phyloP scores from a whole-genome alignment of 1,140 invertebrate species.

The Procambarus virginalis region DNA sequence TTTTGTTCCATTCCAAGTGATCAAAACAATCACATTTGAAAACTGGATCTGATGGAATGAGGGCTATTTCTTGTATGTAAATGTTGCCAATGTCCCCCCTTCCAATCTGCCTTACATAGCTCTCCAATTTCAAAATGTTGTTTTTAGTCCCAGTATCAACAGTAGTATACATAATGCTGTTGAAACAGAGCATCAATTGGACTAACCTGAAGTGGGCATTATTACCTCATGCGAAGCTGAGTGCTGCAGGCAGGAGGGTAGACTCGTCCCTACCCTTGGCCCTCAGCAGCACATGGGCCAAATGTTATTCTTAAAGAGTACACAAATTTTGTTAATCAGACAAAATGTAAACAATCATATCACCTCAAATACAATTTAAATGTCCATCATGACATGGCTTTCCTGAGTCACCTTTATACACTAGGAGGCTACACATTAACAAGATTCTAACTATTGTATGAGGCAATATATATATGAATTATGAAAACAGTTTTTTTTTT shows the following conservation, averaged over 20 bases:
- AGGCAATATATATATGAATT: slow-evolving; percentile 24
- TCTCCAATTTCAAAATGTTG: too few species aligned
- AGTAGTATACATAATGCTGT: too few species aligned
- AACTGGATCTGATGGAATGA: too few species aligned
- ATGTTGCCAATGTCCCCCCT: too few species aligned
- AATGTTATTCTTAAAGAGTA: neutral
- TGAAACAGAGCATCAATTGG: too few species aligned
- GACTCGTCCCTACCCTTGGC: neutral
- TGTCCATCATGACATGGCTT: slow-evolving; percentile 33
- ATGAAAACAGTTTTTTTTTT: slow-evolving; percentile 32
- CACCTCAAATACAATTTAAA: neutral
- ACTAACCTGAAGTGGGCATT: too few species aligned
- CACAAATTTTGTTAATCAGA: neutral
- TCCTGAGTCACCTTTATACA: slow-evolving; percentile 45
- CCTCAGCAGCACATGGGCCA: neutral
- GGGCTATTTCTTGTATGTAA: too few species aligned
- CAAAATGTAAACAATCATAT: slow-evolving; percentile 9
- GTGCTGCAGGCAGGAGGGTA: too few species aligned
- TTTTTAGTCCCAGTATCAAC: too few species aligned
- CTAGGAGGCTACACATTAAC: slow-evolving; percentile 33
- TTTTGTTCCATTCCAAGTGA: too few species aligned
- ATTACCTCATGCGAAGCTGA: neutral
- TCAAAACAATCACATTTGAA: too few species aligned
- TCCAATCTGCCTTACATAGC: too few species aligned
- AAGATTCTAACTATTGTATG: slow-evolving; percentile 39